Conservation (phyloP, 92 coral and sea anemone genomes). For the Epizoanthus illoricatus region DNA sequence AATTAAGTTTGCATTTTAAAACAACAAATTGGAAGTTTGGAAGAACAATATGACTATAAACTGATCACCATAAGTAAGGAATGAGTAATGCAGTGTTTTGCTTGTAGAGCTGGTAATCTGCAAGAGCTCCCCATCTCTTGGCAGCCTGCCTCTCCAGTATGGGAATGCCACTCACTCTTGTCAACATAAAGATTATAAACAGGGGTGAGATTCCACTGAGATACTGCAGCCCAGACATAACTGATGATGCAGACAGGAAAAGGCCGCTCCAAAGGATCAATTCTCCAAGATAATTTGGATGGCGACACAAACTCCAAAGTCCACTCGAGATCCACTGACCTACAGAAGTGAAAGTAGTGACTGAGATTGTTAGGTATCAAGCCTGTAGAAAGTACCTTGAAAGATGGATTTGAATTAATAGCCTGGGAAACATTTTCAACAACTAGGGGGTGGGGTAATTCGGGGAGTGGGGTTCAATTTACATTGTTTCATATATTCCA, state of each 20-base stretch:
- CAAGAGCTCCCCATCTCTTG: constrained; percentile 79
- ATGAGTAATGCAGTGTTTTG: constrained; percentile 75
- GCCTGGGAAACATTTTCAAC: too few species aligned
- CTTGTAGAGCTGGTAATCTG: constrained; percentile 72
- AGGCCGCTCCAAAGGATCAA: constrained; percentile 86
- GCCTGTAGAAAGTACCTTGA: background rate
- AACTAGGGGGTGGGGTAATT: too few species aligned
- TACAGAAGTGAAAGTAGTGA: background rate
- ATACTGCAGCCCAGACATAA: constrained; percentile 84
- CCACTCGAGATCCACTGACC: constrained; percentile 90
- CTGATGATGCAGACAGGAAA: constrained; percentile 83
- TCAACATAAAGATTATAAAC: constrained; percentile 74
- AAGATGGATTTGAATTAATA: too few species aligned
- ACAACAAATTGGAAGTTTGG: too few species aligned
- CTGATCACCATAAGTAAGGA: constrained; percentile 85
- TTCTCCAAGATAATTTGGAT: constrained; percentile 97
- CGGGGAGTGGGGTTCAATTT: too few species aligned
- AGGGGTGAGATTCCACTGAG: constrained; percentile 78
- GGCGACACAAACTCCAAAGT: constrained; percentile 84
- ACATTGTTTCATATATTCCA: too few species aligned
- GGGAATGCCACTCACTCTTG: constrained; percentile 85
- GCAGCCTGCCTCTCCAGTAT: constrained; percentile 76
- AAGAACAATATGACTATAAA: background rate
- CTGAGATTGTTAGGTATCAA: background rate
- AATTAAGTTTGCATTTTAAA: too few species aligned